Evolutionary conservation across 2,797 vertebrate genomes (phyloP).

Genomic region (Hylomyscus alleni): DNA sequence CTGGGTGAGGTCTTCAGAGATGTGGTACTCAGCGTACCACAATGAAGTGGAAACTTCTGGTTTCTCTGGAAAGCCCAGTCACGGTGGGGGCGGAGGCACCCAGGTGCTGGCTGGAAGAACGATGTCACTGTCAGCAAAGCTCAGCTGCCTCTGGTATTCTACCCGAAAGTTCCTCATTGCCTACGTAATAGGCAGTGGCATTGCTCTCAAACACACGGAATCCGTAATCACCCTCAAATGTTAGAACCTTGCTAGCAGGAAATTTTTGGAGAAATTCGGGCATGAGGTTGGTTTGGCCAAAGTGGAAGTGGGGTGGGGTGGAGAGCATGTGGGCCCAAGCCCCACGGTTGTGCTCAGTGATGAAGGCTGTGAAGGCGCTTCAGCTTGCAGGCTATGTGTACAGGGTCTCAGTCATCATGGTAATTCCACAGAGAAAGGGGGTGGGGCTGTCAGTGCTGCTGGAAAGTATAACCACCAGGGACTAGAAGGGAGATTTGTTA

Average conservation of each 20-base stretch:
- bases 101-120: too few relatives aligned
- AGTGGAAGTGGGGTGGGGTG: neutral
- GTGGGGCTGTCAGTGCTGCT: neutral
- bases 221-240: neutral
- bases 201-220: neutral
- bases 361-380: neutral
- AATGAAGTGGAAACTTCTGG: too few relatives aligned
- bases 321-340: neutral
- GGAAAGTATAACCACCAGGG: neutral
- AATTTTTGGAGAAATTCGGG: neutral
- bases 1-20: slow-evolving; percentile 92
- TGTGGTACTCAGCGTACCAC: slow-evolving; percentile 93
- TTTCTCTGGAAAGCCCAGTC: too few relatives aligned
- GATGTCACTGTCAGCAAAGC: too few relatives aligned
- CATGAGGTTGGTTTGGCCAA: neutral
- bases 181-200: neutral
- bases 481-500: neutral
- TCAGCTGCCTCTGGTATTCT: neutral
- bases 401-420: neutral
- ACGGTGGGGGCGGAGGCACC: too few relatives aligned
- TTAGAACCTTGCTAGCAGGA: neutral
- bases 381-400: neutral
- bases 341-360: neutral
- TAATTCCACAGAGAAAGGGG: neutral
- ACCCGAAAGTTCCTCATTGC: neutral